Percentiles rank a stretch among this genome's conserved stretches.
These are phyloP conservation scores for Hecatera dysodea DNA, from an alignment of 2,888 invertebrate species.

Conservation along the genomic window DNA sequence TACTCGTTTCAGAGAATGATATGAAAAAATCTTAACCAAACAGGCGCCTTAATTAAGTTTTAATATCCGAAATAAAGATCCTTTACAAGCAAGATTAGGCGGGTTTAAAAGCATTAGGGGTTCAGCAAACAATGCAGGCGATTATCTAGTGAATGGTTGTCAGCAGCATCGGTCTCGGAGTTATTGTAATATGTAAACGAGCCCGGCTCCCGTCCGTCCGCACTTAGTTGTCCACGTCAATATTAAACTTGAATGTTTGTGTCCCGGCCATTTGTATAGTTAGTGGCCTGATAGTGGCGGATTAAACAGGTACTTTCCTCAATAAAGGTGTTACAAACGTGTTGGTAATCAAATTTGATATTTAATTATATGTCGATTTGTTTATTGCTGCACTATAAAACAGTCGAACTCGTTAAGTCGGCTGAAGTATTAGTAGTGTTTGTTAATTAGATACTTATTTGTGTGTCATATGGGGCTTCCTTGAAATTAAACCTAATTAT, in stretches of 20 bases:
- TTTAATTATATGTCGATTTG: constrained; percentile 4
- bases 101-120: constrained; percentile 84
- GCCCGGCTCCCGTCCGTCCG: constrained; percentile 68
- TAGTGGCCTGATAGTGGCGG: constrained; percentile 35
- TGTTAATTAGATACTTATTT: background rate
- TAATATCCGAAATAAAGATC: constrained; percentile 82
- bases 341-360: constrained; percentile 1
- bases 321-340: constrained; percentile 9
- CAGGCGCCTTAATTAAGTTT: constrained; percentile 64
- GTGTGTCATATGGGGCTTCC: background rate
- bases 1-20: constrained; percentile 2
- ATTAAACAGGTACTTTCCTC: constrained; percentile 33
- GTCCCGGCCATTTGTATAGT: constrained; percentile 43
- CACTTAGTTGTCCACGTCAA: constrained; percentile 78
- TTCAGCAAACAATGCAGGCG: constrained; percentile 83
- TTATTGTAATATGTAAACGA: constrained; percentile 85
- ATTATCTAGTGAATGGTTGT: constrained; percentile 86
- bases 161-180: constrained; percentile 78
- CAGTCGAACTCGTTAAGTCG: background rate
- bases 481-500: background rate
- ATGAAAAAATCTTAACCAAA: constrained; percentile 41
- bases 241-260: constrained; percentile 72
- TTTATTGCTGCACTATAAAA: background rate
- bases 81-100: constrained; percentile 81
- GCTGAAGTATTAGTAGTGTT: background rate